These are phyloP conservation scores for Paradoxurus hermaphroditus DNA, from an alignment of 2,113 vertebrate species.

Conservation along the genomic window DNA sequence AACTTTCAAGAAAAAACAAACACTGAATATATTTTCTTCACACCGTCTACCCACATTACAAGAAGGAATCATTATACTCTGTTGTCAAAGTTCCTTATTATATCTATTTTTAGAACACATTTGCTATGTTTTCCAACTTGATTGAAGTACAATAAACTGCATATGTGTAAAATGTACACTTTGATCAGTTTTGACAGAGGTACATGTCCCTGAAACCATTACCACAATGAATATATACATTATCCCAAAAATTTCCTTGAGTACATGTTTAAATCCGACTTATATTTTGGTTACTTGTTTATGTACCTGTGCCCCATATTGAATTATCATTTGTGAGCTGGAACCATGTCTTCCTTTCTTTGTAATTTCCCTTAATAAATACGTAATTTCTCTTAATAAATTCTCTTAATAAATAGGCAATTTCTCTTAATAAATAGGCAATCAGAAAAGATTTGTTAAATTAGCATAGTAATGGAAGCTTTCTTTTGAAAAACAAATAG, in stretches of 20 bases:
- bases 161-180: not conserved
- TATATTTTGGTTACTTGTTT: not conserved
- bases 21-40: not conserved
- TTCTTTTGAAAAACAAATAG: not conserved
- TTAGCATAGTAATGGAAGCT: not conserved
- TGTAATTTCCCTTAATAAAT: not conserved
- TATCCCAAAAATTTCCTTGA: not conserved
- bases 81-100: not conserved
- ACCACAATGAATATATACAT: not conserved
- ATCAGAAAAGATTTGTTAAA: not conserved
- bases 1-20: not conserved
- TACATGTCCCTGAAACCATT: not conserved
- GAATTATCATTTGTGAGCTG: not conserved
- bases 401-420: not conserved
- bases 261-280: not conserved
- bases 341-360: not conserved
- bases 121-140: not conserved
- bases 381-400: not conserved
- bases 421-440: not conserved
- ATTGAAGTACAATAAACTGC: not conserved
- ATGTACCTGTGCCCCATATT: not conserved
- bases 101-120: slow-evolving; percentile 22
- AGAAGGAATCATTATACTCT: not conserved
- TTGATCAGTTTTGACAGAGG: not conserved
- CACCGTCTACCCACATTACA: not conserved